phyloP scores from a whole-genome alignment of 2,797 vertebrate species.

The Uromys caudimaculatus region DNA sequence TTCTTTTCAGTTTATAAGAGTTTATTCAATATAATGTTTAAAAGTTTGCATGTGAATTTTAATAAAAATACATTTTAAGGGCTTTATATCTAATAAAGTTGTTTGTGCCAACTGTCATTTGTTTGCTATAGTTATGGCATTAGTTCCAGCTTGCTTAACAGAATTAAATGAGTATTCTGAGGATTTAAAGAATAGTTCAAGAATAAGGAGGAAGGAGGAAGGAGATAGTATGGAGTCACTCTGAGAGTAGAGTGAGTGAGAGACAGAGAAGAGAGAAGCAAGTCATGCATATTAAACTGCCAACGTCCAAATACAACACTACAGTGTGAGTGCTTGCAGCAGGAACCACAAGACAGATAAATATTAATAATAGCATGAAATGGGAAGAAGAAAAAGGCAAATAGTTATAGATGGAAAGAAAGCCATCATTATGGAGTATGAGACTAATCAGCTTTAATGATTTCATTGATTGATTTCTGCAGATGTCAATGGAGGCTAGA shows the following conservation, averaged over 20 bases:
- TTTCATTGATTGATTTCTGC: background rate
- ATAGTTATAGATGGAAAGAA: background rate
- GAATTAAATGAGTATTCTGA: background rate
- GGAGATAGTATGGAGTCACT: background rate
- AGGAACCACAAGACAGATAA: rapidly evolving
- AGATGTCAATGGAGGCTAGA: too few species aligned
- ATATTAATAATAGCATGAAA: background rate
- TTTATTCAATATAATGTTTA: background rate
- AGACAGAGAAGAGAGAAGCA: background rate
- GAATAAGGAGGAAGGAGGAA: background rate
- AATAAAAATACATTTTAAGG: background rate
- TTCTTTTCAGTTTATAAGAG: background rate
- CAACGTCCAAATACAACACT: background rate
- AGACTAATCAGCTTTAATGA: background rate
- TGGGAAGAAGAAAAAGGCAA: background rate
- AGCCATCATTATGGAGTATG: background rate
- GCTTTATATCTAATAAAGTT: background rate
- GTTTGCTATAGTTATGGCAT: background rate
- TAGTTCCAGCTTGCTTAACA: background rate
- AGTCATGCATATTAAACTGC: background rate
- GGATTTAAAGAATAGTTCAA: background rate
- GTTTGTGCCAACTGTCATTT: background rate
- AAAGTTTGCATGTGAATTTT: background rate
- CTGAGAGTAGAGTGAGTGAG: background rate
- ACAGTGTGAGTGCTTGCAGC: background rate